Conservation (phyloP, 2,797 vertebrate genomes). For the Fratercula arctica region DNA sequence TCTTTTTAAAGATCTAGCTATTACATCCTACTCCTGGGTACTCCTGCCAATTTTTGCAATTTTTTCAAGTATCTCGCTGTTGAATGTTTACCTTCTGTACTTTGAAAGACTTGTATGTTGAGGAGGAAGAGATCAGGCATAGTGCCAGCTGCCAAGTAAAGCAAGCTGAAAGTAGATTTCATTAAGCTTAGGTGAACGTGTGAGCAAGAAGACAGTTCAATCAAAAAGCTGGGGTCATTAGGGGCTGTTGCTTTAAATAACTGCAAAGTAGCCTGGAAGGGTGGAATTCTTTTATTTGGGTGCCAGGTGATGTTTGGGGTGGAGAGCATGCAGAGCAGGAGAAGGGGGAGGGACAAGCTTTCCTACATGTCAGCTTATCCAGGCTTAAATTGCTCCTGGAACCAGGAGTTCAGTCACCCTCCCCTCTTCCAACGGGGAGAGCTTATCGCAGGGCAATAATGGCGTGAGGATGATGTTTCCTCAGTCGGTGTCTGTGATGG, state of each 20-base stretch:
- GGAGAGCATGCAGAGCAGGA: not conserved
- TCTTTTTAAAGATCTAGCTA: not conserved
- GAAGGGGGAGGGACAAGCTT: not conserved
- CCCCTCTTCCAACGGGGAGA: not conserved
- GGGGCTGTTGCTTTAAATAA: slow-evolving; percentile 1
- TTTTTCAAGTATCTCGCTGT: not conserved
- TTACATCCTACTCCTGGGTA: not conserved
- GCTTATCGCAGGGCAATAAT: not conserved
- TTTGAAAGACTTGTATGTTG: not conserved
- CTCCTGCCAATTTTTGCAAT: not conserved
- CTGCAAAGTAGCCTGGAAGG: not conserved
- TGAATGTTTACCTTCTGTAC: not conserved
- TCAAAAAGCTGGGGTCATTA: not conserved
- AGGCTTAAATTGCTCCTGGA: not conserved
- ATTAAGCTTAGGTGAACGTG: not conserved
- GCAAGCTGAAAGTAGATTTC: not conserved
- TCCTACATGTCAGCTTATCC: not conserved
- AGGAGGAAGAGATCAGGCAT: not conserved
- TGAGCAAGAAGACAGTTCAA: not conserved
- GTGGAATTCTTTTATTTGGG: not conserved
- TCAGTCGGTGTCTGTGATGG: not conserved
- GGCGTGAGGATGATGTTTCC: not conserved
- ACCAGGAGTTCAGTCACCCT: not conserved
- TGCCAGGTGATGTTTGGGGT: not conserved
- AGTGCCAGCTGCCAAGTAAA: slow-evolving; percentile 3